phyloP scores from a whole-genome alignment of 2,888 invertebrate genomes.

The Diarsia dahlii region DNA sequence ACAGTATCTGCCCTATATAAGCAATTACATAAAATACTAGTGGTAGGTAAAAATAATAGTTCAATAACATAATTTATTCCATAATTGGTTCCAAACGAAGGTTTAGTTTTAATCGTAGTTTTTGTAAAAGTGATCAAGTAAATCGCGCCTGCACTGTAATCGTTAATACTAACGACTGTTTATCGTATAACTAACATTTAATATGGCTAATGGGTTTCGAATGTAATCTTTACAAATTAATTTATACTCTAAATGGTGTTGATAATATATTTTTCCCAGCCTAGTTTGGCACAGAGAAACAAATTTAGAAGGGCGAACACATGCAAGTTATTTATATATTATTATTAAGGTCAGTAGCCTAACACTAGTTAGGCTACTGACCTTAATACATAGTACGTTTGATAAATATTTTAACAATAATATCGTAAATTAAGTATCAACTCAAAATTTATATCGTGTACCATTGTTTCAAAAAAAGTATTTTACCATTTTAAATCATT shows the following conservation, averaged over 20 bases:
- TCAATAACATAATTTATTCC: background rate
- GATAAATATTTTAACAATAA: background rate
- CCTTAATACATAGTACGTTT: background rate
- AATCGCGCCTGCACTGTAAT: constrained; percentile 46
- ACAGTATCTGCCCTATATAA: background rate
- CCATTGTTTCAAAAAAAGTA: background rate
- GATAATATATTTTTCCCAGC: constrained; percentile 16
- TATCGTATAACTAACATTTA: constrained; percentile 48
- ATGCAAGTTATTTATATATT: background rate
- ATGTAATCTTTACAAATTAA: constrained; percentile 36
- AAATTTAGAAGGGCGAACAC: background rate
- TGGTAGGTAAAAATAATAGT: background rate
- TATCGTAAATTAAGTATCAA: background rate
- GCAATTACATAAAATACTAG: background rate
- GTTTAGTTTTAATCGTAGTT: constrained; percentile 27
- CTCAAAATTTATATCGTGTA: background rate
- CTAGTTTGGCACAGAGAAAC: background rate
- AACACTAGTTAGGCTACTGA: background rate
- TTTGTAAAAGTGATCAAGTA: constrained; percentile 45
- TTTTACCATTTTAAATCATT: too few relatives aligned
- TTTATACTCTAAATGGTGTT: background rate
- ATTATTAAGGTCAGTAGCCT: too few relatives aligned
- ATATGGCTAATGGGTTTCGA: constrained; percentile 47
- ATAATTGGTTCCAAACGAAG: constrained; percentile 31
- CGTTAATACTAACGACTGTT: constrained; percentile 48